These are phyloP conservation scores for Drosophila littoralis DNA, from an alignment of 1,140 invertebrate species.

Conservation along the genomic window DNA sequence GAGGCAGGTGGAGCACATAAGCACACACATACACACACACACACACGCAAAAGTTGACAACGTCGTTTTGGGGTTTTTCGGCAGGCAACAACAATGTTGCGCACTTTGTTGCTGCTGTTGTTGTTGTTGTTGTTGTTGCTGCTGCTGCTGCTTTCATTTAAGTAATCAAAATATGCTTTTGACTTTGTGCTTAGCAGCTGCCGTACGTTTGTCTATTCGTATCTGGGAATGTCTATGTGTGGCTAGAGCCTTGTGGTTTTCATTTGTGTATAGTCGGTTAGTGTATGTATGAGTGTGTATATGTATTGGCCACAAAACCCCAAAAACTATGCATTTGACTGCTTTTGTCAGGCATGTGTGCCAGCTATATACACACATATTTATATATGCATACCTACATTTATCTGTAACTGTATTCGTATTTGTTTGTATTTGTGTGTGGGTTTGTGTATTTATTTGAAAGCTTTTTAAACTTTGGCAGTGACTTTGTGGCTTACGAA, in stretches of 20 bases:
- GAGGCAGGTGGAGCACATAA: slow-evolving; percentile 17
- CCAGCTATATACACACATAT: neutral
- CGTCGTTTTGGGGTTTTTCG: slow-evolving; percentile 54
- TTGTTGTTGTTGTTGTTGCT: slow-evolving; percentile 31
- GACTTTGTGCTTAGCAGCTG: slow-evolving; percentile 76
- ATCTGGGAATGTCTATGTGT: slow-evolving; percentile 23
- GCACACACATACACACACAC: slow-evolving; percentile 11
- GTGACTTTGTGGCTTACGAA: slow-evolving; percentile 82
- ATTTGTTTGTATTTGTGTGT: slow-evolving; percentile 26
- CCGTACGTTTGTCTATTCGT: slow-evolving; percentile 20
- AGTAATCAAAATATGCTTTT: slow-evolving; percentile 83
- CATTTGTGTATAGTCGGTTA: slow-evolving; percentile 56
- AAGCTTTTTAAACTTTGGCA: slow-evolving; percentile 81
- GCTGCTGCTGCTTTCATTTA: slow-evolving; percentile 67
- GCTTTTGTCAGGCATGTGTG: slow-evolving; percentile 62
- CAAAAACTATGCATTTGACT: slow-evolving; percentile 81
- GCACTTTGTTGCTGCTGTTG: slow-evolving; percentile 43
- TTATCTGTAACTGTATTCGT: slow-evolving; percentile 15
- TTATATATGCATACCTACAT: slow-evolving; percentile 4
- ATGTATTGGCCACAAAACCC: slow-evolving; percentile 54
- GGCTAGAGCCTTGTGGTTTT: slow-evolving; percentile 59
- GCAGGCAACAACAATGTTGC: slow-evolving; percentile 17
- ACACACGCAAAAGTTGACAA: slow-evolving; percentile 64
- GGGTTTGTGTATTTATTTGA: slow-evolving; percentile 76
- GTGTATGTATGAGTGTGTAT: slow-evolving; percentile 23